Conservation (phyloP, 2,888 invertebrate species). For the Tetheella fluctuosa region DNA sequence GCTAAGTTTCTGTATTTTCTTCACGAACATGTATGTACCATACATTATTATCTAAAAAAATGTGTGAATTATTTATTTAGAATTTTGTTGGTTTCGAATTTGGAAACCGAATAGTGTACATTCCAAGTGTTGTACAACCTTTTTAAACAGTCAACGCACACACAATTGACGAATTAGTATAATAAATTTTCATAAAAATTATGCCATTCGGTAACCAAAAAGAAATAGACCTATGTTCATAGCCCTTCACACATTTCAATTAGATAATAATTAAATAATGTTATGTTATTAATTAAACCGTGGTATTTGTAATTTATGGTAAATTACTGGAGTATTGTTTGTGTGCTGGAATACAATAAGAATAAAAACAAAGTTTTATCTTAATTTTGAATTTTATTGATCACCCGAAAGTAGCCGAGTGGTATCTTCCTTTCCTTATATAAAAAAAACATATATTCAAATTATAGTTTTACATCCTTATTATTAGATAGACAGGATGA, state of each 20-base stretch:
- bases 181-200: too few relatives aligned
- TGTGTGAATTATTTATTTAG: neutral
- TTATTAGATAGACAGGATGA: too few relatives aligned
- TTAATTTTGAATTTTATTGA: slow-evolving; percentile 17
- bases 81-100: neutral
- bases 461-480: too few relatives aligned
- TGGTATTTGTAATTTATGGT: slow-evolving; percentile 10
- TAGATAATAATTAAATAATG: slow-evolving; percentile 3
- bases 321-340: slow-evolving; percentile 29
- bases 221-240: neutral
- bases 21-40: slow-evolving; percentile 6
- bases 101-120: neutral
- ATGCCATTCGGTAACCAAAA: slow-evolving; percentile 1
- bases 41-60: neutral
- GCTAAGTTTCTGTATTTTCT: neutral
- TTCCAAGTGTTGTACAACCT: neutral
- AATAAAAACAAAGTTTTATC: slow-evolving; percentile 39
- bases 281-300: neutral
- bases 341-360: slow-evolving; percentile 47
- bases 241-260: neutral
- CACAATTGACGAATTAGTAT: neutral
- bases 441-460: too few relatives aligned
- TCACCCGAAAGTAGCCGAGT: neutral
- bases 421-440: too few relatives aligned
- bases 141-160: neutral